A percentile compares a stretch with the other conserved stretches of the same genome.
These are phyloP conservation scores for Ephestia elutella DNA, from an alignment of 1,140 invertebrate species.

Conservation along the genomic window DNA sequence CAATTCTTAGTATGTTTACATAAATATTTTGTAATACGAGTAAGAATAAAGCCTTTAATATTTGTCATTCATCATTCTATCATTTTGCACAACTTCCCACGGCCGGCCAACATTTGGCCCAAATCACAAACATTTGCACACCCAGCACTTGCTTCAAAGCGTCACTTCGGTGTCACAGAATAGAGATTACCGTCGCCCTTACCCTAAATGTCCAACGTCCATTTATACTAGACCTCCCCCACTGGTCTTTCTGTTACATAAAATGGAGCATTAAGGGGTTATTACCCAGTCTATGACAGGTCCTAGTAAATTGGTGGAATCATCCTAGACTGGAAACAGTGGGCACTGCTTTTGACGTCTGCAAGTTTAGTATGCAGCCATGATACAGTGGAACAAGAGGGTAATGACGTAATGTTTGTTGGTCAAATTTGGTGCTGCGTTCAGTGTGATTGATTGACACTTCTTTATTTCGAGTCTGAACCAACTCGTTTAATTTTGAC, in stretches of 20 bases:
- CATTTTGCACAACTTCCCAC: no score
- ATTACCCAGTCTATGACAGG: neutral
- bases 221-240: slow-evolving; percentile 26
- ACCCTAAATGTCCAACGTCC: slow-evolving; percentile 21
- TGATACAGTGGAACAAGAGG: neutral
- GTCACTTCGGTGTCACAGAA: slow-evolving; percentile 27
- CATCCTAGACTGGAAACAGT: neutral
- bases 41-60: no score
- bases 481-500: no score
- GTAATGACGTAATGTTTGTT: no score
- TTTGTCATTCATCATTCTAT: neutral
- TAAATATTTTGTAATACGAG: no score
- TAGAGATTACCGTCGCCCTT: slow-evolving; percentile 35
- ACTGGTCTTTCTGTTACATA: neutral
- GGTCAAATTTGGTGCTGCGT: no score
- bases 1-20: no score
- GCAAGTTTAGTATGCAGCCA: neutral
- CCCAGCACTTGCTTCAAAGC: neutral
- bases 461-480: no score
- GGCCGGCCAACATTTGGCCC: neutral
- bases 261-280: neutral
- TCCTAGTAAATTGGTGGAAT: neutral
- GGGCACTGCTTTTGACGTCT: neutral
- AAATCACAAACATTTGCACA: neutral
- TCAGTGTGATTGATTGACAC: no score